Evolutionary conservation across 2,113 vertebrate genomes (phyloP).

Genomic region (Arvicanthis niloticus): DNA sequence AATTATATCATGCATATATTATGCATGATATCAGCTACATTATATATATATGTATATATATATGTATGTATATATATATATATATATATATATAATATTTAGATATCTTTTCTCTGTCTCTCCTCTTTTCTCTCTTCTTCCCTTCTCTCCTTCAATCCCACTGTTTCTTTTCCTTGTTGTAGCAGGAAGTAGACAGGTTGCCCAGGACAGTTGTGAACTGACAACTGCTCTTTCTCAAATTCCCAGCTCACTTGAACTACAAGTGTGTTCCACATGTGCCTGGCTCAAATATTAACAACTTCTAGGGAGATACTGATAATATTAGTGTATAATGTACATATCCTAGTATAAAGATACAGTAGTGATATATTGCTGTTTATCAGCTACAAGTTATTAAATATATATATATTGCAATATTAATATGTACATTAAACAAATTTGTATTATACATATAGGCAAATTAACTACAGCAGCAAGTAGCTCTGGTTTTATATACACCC

Average conservation of each 20-base stretch:
- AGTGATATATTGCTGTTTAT: neutral
- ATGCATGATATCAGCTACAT: too few species aligned
- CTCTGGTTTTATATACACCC: neutral
- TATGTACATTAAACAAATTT: neutral
- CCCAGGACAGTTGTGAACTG: neutral
- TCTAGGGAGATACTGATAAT: neutral
- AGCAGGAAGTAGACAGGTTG: neutral
- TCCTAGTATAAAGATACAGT: neutral
- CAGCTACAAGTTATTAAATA: neutral
- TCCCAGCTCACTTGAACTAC: neutral
- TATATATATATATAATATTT: neutral
- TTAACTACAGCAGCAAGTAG: slow-evolving; percentile 1
- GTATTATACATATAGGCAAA: neutral
- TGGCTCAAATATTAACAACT: neutral
- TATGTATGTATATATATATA: neutral
- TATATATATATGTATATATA: too few species aligned
- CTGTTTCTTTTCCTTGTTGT: neutral
- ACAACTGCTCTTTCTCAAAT: neutral
- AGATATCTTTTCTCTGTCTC: neutral
- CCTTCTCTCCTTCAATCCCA: neutral
- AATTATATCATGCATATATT: neutral
- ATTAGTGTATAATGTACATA: neutral
- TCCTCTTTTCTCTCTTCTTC: too few species aligned
- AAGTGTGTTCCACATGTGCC: neutral
- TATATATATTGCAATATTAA: neutral